Conservation (phyloP, 2,888 invertebrate genomes). For the Hyles lineata region DNA sequence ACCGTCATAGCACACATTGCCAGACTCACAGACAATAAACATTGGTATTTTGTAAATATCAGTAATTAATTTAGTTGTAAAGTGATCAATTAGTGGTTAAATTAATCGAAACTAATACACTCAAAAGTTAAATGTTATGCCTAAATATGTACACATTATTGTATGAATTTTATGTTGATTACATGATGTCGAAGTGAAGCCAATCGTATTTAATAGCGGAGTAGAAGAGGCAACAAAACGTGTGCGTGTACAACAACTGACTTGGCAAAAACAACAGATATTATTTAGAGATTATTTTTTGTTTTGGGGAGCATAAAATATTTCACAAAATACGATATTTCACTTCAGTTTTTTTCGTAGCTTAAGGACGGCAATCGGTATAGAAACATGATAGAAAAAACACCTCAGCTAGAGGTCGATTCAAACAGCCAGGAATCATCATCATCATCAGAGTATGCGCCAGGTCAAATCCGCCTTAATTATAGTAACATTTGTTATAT, state of each 20-base stretch:
- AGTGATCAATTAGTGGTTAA: conserved; percentile 1
- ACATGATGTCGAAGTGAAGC: conserved; percentile 30
- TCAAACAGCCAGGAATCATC: no score
- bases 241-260: conserved; percentile 8
- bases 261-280: conserved; percentile 9
- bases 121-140: conserved; percentile 3
- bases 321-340: no score
- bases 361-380: no score
- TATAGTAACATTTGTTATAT: background rate
- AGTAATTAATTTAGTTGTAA: background rate
- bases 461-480: no score
- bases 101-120: conserved; percentile 9
- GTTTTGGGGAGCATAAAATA: background rate
- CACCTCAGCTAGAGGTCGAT: no score
- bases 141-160: conserved; percentile 3
- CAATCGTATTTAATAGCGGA: conserved; percentile 32
- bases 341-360: background rate
- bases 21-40: background rate
- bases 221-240: conserved; percentile 11
- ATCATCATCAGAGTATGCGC: no score
- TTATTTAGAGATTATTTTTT: background rate
- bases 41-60: background rate
- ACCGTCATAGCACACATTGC: background rate
- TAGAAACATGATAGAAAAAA: no score
- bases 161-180: conserved; percentile 14